Percentiles rank a stretch among this genome's conserved stretches.
phyloP scores from a whole-genome alignment of 2,113 vertebrate genomes.

The Neolamprologus kungweensis region DNA sequence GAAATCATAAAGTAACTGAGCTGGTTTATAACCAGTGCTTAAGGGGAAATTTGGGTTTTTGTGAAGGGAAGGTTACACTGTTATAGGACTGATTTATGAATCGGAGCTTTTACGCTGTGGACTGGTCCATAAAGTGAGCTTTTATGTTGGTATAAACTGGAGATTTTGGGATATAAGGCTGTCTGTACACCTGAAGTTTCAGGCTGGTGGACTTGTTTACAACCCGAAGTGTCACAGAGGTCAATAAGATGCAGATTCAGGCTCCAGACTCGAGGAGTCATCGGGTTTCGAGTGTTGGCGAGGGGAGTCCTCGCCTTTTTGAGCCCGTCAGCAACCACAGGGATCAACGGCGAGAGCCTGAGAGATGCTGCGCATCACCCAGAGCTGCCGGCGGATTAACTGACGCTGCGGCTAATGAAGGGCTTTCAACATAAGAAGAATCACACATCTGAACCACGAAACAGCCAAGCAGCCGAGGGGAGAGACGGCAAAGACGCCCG shows the following conservation, averaged over 20 bases:
- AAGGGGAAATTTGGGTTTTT: background rate
- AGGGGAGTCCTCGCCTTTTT: background rate
- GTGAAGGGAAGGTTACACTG: background rate
- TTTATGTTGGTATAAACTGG: background rate
- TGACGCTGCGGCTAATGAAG: background rate
- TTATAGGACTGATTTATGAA: background rate
- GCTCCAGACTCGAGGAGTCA: background rate
- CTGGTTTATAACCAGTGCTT: background rate
- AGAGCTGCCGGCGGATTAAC: background rate
- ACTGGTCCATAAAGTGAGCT: background rate
- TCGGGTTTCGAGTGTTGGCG: background rate
- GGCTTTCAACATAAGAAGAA: background rate
- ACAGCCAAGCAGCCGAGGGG: background rate
- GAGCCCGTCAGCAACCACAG: background rate
- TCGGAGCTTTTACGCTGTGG: background rate
- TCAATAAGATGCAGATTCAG: background rate
- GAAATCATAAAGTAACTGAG: background rate
- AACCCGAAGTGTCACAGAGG: background rate
- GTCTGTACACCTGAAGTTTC: background rate
- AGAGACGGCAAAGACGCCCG: background rate
- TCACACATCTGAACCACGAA: conserved; percentile 4
- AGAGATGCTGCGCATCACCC: background rate
- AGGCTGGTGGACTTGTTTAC: background rate
- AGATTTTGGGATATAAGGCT: background rate
- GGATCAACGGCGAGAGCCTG: background rate